Evolutionary conservation across 1,140 invertebrate genomes (phyloP).

Genomic region (Drosophila pallidifrons): DNA sequence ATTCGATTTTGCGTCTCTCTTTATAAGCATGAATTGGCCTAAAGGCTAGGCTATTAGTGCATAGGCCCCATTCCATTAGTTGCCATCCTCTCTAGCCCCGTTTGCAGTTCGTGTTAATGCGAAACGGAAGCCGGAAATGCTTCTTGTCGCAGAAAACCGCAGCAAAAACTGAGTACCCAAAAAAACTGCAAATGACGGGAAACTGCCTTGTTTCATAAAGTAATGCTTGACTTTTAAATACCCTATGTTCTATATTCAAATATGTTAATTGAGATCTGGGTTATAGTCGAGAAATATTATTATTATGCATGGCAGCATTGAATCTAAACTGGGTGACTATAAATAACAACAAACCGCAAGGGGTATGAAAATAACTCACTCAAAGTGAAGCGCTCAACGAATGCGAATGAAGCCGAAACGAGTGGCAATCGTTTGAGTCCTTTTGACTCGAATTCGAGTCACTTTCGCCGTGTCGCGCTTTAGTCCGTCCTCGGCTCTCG

Average conservation of each 20-base stretch:
- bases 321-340: neutral
- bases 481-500: slow-evolving; percentile 80
- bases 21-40: slow-evolving; percentile 33
- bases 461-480: slow-evolving; percentile 25
- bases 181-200: slow-evolving; percentile 58
- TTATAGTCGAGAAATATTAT: neutral
- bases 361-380: slow-evolving; percentile 40
- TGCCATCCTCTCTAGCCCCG: neutral
- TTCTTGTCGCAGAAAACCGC: slow-evolving; percentile 53
- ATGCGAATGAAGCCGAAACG: slow-evolving; percentile 40
- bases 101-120: slow-evolving; percentile 43
- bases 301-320: neutral
- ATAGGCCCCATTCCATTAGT: neutral
- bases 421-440: slow-evolving; percentile 32
- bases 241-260: neutral
- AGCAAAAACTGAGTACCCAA: slow-evolving; percentile 45
- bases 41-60: slow-evolving; percentile 1
- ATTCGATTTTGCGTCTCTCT: slow-evolving; percentile 17
- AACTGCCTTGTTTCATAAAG: slow-evolving; percentile 2
- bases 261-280: no score
- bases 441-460: slow-evolving; percentile 36
- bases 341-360: neutral
- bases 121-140: slow-evolving; percentile 69
- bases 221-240: neutral
- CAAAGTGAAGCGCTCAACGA: slow-evolving; percentile 31